Evolutionary conservation across 2,113 vertebrate species (phyloP), one percentile per base, ranked within the genome.

Genomic region (Hyperopisus bebe): DNA sequence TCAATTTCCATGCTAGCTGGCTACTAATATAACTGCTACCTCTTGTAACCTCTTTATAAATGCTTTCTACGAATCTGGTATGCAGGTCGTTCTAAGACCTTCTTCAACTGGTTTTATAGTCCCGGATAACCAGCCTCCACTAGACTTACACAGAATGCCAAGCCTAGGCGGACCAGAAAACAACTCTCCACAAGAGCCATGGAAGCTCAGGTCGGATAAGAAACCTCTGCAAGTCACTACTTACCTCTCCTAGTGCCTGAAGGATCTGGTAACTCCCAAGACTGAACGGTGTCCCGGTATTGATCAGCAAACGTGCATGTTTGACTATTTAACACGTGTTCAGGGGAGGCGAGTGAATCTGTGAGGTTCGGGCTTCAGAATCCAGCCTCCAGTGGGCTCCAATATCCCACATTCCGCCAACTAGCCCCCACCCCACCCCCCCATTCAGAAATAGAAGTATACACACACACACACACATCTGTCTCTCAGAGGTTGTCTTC

Each of bases 251-350:
- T 58, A 6, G 48, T 44, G 35, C 53, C 17, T 44, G 17, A 39
- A 46, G 48, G 39, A 66, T 15, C 31, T 35, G 48, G 27, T 53
- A 1, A 48, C 44, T 48, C 7, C 87, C 87, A 39, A 66, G 35
- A 19, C 7, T 24, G 87, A 42, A n/a, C 39, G 58, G 55, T 66
- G 35, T 39, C 55, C 51, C 35, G 42, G 87, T 44, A 42, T 44
- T 88, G 55, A 44, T 66, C 53, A 62, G 19, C 55, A 88, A 66
- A 88, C 44, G 5, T 88, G 15, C 55, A 44, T 58, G 19, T 88
- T 66, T 88, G 51, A 53, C 87, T 62, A 88, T 88, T 88, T 88
- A 88, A 62, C 31, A 62, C 17, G 17, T 58, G 53, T 31, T 17
- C 35, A 42, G 39, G 50, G 27, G 35, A 62, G 87, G 55, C 51